phyloP scores from a whole-genome alignment of 2,888 invertebrate genomes.

The Erebia ligea region DNA sequence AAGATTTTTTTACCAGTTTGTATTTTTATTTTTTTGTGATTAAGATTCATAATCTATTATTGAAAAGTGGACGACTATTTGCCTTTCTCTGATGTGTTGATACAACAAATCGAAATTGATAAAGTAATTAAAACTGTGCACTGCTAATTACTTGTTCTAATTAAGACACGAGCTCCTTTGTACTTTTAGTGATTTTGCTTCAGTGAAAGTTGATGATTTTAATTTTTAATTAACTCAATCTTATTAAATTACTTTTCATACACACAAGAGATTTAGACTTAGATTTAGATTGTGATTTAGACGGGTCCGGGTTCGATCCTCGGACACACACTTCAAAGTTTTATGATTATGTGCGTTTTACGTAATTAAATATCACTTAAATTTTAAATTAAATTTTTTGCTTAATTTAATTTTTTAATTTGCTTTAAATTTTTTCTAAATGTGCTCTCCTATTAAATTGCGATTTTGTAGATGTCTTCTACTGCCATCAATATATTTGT shows the following conservation, averaged over 20 bases:
- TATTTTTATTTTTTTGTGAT: background rate
- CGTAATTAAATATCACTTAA: no score
- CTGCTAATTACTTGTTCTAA: conserved; percentile 25
- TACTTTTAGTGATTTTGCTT: background rate
- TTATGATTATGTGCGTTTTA: no score
- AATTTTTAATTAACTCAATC: conserved; percentile 2
- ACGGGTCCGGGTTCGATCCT: no score
- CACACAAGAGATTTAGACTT: no score
- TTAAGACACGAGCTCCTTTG: conserved; percentile 13
- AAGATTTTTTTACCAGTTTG: background rate
- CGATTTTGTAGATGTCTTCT: no score
- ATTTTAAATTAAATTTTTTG: no score
- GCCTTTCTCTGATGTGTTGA: conserved; percentile 30
- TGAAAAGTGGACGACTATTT: background rate
- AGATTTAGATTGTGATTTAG: no score
- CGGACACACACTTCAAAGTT: no score
- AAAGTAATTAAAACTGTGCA: conserved; percentile 30
- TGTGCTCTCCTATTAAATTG: no score
- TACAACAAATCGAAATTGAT: conserved; percentile 21
- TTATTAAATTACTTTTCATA: background rate
- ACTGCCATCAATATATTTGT: no score
- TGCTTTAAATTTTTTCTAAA: no score
- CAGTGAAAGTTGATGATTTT: conserved; percentile 13
- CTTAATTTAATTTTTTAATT: no score
- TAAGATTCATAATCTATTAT: background rate